Base-by-base conservation (phyloP, 1,140 invertebrate genomes). In the Contarinia nasturtii region DNA sequence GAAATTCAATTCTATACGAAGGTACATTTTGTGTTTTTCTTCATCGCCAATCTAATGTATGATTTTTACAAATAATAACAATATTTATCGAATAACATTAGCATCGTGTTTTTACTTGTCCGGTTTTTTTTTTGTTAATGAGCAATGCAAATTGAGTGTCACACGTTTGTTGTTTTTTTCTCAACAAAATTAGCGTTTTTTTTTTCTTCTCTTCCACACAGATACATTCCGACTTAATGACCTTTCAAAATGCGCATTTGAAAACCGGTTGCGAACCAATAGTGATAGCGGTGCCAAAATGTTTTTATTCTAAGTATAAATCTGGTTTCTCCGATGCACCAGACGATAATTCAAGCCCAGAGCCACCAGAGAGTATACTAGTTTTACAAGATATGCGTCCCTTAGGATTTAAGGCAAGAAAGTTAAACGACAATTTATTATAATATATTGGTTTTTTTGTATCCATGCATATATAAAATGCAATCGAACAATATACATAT, bases 1-100 rank as follows among this genome's bases (percentile, higher is more conserved):
- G 82, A 86, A 63, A 86, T 86, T 53, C 77, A 82, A 50, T 86
- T 86, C 64, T 86, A 86, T 58, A 86, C 81, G 0, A 73, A 81
- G 70, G 74, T 82, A n/a, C n/a, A n/a, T n/a, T n/a, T n/a, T n/a
- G n/a, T n/a, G n/a, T n/a, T n/a, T n/a, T n/a, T n/a, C n/a, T n/a
- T n/a, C n/a, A n/a, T n/a, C n/a, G n/a, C n/a, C n/a, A n/a, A n/a
- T n/a, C n/a, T n/a, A n/a, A n/a, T n/a, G n/a, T n/a, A n/a, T n/a
- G n/a, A n/a, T n/a, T n/a, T n/a, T n/a, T n/a, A n/a, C n/a, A n/a
- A n/a, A n/a, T n/a, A n/a, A n/a, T n/a, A n/a, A n/a, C n/a, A n/a
- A n/a, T n/a, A n/a, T n/a, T n/a, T n/a, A n/a, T n/a, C n/a, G n/a
- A n/a, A n/a, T n/a, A n/a, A n/a, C n/a, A n/a, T n/a, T n/a, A n/a